These are phyloP conservation scores for Calliphora vomitoria DNA, from an alignment of 2,888 invertebrate species.

Conservation along the genomic window DNA sequence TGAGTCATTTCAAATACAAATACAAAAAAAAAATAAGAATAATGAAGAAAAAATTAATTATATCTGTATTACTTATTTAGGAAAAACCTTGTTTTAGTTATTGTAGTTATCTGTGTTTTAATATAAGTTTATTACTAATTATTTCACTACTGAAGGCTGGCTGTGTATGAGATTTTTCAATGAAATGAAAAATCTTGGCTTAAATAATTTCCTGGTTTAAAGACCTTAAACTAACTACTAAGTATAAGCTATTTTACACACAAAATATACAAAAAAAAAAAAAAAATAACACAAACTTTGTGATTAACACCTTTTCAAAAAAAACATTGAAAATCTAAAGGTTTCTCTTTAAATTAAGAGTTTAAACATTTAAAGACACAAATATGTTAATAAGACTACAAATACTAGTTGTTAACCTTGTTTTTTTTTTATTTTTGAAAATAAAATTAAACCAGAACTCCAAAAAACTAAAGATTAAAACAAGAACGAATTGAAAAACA, in stretches of 20 bases:
- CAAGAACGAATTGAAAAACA: conserved; percentile 12
- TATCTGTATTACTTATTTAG: conserved; percentile 37
- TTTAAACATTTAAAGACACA: conserved; percentile 14
- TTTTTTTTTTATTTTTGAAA: conserved; percentile 52
- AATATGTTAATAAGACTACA: conserved; percentile 65
- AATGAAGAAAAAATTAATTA: neutral
- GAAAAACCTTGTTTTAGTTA: conserved; percentile 63
- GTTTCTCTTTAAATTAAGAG: conserved; percentile 31
- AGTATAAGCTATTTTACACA: neutral
- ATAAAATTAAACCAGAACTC: conserved; percentile 54
- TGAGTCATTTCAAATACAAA: conserved; percentile 39
- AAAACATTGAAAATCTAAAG: conserved; percentile 56
- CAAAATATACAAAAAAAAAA: too few species aligned
- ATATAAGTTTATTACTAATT: conserved; percentile 53
- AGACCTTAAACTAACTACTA: conserved; percentile 59
- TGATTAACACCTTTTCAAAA: conserved; percentile 59
- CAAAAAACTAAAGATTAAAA: neutral
- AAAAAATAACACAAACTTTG: conserved; percentile 26
- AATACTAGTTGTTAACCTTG: conserved; percentile 67
- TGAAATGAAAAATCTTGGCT: conserved; percentile 67
- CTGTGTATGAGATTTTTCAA: neutral
- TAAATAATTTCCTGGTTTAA: conserved; percentile 71
- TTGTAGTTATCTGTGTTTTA: conserved; percentile 27
- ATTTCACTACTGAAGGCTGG: conserved; percentile 54
- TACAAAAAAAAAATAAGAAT: neutral